Base-by-base conservation (phyloP, 2,888 invertebrate species). In the Stenchaetothrips biformis region DNA sequence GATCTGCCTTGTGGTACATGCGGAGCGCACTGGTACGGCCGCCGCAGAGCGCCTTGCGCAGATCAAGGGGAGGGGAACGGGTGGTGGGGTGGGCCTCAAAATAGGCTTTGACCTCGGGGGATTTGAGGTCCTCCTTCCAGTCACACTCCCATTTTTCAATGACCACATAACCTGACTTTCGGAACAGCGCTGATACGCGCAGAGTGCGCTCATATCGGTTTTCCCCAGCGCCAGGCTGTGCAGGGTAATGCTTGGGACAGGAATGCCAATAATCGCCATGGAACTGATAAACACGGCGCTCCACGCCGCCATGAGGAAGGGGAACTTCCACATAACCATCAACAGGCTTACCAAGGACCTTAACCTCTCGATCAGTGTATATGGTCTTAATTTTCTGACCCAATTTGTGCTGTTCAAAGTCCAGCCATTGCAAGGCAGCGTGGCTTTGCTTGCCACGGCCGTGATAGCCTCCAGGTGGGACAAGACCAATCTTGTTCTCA, bases 1-100 rank as follows among this genome's bases (percentile, higher is more conserved):
- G 37, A 4, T 37, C 37, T 37, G 37, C 37, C 37, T 37, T 37
- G 37, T 37, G 37, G 4, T 37, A 37, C 37, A 78, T 47, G 9
- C 48, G 67, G 2, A 80, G 21, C 16, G 77, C 77, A 16, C 80
- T 80, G 7, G 84, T 84, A 11, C 85, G 81, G 18, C 84, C 85
- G 9, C 84, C 84, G 80, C 82, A 84, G 80, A 85, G 84, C 2
- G 83, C 82, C 80, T 84, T 83, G 11, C 84, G 77, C 7, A 84
- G 83, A 59, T 84, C 82, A 21, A 84, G 78, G 0, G 82, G 83
- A 8, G 49, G 48, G 0, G 13, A 8, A 27, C 49, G 48, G 2
- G 78, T 67, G 59, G 78, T 53, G 53, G 79, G 21, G 16, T 48
- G 79, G 37, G 67, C 77, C 11, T 25, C 25, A 4, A 77, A 21